phyloP scores from a whole-genome alignment of 1,140 invertebrate species.

The Acyrthosiphon pisum region DNA sequence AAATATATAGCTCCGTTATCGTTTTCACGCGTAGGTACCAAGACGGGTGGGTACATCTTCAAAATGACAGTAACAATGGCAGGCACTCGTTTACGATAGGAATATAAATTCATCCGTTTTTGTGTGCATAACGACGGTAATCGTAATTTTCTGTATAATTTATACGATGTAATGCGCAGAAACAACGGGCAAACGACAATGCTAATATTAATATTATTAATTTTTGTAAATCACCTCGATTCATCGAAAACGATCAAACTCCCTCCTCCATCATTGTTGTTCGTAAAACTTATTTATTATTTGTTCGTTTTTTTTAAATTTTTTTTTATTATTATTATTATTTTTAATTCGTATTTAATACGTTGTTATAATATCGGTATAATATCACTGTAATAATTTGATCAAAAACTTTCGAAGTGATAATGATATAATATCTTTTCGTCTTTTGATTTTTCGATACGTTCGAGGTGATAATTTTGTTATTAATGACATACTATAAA shows the following conservation, averaged over 20 bases:
- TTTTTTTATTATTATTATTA: not conserved
- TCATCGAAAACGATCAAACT: not conserved
- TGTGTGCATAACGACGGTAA: not conserved
- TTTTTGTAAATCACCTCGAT: not conserved
- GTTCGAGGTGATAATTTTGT: not conserved
- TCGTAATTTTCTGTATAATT: not conserved
- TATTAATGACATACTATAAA: not conserved
- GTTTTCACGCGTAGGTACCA: not conserved
- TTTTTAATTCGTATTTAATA: not conserved
- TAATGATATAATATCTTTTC: not conserved
- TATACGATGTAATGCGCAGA: not conserved
- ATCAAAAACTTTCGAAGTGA: not conserved
- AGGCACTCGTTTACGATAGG: not conserved
- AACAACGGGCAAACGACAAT: not conserved
- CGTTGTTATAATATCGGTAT: not conserved
- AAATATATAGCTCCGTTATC: not conserved
- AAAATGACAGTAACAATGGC: not conserved
- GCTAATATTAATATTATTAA: not conserved
- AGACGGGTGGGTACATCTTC: not conserved
- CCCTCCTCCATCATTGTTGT: not conserved
- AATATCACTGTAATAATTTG: not conserved
- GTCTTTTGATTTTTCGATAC: not conserved
- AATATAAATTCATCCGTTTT: not conserved
- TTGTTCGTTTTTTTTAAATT: not conserved
- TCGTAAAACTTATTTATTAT: not conserved